phyloP scores from a whole-genome alignment of 2,113 vertebrate species.

The Coreoperca whiteheadi region DNA sequence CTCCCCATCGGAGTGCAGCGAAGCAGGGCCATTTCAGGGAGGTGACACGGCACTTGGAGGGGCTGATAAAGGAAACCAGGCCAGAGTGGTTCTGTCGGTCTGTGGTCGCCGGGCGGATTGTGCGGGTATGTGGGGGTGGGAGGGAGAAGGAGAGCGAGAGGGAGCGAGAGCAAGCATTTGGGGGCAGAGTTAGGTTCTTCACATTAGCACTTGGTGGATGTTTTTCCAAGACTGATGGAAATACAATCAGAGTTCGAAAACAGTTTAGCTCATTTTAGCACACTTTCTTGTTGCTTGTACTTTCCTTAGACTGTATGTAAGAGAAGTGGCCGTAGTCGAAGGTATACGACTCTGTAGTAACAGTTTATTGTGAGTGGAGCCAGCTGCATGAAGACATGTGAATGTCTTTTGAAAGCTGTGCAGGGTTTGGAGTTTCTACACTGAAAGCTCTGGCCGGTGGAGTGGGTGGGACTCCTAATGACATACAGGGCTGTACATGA shows the following conservation, averaged over 20 bases:
- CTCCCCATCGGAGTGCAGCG: slow-evolving; percentile 10
- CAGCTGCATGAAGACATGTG: neutral
- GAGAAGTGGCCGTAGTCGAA: neutral
- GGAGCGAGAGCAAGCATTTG: neutral
- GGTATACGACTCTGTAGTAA: neutral
- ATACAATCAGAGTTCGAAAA: neutral
- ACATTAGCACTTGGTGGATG: neutral
- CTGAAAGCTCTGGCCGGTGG: neutral
- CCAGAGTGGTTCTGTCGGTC: slow-evolving; percentile 8
- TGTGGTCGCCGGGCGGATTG: slow-evolving; percentile 2
- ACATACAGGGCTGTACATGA: slow-evolving; percentile 47
- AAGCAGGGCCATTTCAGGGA: neutral
- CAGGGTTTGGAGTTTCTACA: neutral
- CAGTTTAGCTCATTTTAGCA: neutral
- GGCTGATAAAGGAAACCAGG: slow-evolving; percentile 22
- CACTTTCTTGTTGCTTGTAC: neutral
- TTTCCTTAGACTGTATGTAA: no score
- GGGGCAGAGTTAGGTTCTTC: neutral
- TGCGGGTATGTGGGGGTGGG: neutral
- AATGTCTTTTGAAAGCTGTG: neutral
- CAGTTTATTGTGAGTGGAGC: neutral
- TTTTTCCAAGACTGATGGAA: neutral
- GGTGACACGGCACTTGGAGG: slow-evolving; percentile 19
- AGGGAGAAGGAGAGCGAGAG: neutral
- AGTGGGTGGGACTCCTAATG: slow-evolving; percentile 40